phyloP scores from a whole-genome alignment of 2,797 vertebrate species.

The Gobio occitaniae region DNA sequence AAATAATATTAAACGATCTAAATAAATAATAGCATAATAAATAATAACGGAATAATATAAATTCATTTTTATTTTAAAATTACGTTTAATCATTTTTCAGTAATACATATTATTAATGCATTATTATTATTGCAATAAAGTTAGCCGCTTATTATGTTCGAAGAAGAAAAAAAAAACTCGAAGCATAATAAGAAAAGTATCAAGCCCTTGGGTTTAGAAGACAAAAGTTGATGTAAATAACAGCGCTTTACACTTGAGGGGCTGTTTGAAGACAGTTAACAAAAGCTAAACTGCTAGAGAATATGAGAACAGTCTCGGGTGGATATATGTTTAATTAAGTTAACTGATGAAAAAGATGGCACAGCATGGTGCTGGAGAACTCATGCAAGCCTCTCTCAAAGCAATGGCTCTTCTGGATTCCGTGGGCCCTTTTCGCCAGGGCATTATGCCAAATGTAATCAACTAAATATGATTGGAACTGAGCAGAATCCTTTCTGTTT shows the following conservation, averaged over 20 bases:
- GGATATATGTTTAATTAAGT: constrained; percentile 82
- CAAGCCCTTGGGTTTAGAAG: background rate
- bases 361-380: constrained; percentile 73
- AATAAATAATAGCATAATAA: background rate
- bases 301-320: constrained; percentile 68
- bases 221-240: constrained; percentile 22
- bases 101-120: background rate
- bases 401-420: constrained; percentile 71
- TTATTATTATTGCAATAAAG: constrained; percentile 32
- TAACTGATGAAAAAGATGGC: constrained; percentile 79
- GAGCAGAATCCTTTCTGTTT: constrained; percentile 78
- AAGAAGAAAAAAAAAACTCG: background rate
- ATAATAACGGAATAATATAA: constrained; percentile 4
- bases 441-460: constrained; percentile 85
- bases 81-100: no score
- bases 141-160: background rate
- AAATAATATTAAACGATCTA: background rate
- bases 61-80: background rate
- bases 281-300: constrained; percentile 60
- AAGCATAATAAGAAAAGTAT: background rate
- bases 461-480: constrained; percentile 88
- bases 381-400: constrained; percentile 66
- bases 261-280: constrained; percentile 49
- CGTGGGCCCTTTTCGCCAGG: constrained; percentile 71
- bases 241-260: constrained; percentile 1